phyloP scores from a whole-genome alignment of 2,113 vertebrate genomes.

The Herpailurus yagouaroundi region DNA sequence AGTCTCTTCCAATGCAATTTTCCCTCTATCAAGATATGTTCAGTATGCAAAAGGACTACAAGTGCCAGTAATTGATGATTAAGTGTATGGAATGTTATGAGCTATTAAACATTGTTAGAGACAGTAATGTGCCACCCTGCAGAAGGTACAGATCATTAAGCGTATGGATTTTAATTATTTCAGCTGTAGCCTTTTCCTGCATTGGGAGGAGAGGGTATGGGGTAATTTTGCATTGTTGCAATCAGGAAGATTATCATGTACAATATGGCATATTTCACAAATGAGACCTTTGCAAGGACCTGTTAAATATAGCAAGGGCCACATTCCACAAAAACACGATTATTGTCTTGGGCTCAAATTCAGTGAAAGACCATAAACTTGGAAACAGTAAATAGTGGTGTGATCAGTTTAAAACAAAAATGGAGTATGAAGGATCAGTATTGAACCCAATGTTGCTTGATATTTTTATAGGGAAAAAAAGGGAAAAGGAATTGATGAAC shows the following conservation, averaged over 20 bases:
- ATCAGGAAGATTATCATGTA: constrained; percentile 50
- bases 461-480: constrained; percentile 42
- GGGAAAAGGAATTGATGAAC: not conserved
- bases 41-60: constrained; percentile 43
- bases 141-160: constrained; percentile 77
- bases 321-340: constrained; percentile 18
- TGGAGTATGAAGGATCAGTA: not conserved
- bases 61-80: constrained; percentile 69
- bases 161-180: constrained; percentile 82
- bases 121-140: constrained; percentile 52
- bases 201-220: constrained; percentile 39
- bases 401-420: not conserved
- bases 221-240: constrained; percentile 39
- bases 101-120: constrained; percentile 60
- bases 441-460: not conserved
- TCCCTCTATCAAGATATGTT: not conserved
- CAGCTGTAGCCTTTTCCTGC: constrained; percentile 65
- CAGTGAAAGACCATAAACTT: not conserved
- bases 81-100: constrained; percentile 64
- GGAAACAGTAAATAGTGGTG: not conserved
- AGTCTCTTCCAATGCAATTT: not conserved
- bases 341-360: not conserved
- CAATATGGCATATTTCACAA: constrained; percentile 19
- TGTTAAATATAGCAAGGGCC: constrained; percentile 26
- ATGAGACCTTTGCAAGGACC: constrained; percentile 54